Evolutionary conservation across 1,140 invertebrate genomes (phyloP).

Genomic region (Meteorus sp.): DNA sequence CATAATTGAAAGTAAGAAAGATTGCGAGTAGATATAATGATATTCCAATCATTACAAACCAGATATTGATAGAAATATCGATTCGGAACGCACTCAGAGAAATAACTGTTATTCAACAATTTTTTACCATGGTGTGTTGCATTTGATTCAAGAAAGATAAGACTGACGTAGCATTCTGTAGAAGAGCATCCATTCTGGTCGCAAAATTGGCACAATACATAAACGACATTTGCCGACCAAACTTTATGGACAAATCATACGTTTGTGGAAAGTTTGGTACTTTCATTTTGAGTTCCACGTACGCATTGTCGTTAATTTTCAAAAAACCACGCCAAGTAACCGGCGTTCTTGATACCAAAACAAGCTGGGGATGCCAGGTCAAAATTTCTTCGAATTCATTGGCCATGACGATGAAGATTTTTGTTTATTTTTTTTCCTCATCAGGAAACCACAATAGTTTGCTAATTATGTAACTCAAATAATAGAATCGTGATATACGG

Average conservation of each 20-base stretch:
- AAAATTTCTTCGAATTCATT: conserved; percentile 35
- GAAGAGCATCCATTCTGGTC: conserved; percentile 28
- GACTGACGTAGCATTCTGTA: conserved; percentile 29
- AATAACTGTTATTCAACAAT: conserved; percentile 5
- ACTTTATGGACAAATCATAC: conserved; percentile 28
- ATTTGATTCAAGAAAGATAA: conserved; percentile 38
- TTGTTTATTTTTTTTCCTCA: too few relatives aligned
- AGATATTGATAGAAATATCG: not conserved
- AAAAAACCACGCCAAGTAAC: conserved; percentile 42
- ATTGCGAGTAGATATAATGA: too few relatives aligned
- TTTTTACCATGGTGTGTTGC: conserved; percentile 38
- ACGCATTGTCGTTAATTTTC: conserved; percentile 24
- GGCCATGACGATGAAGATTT: too few relatives aligned
- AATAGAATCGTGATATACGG: too few relatives aligned
- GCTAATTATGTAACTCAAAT: too few relatives aligned
- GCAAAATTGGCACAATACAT: conserved; percentile 33
- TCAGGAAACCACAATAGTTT: too few relatives aligned
- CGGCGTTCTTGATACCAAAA: conserved; percentile 37
- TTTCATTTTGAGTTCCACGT: conserved; percentile 39
- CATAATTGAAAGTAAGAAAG: too few relatives aligned
- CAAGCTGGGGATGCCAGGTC: conserved; percentile 38
- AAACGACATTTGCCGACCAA: conserved; percentile 36
- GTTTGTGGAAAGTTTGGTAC: conserved; percentile 42
- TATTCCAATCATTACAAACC: not conserved
- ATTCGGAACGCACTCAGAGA: not conserved